These are phyloP conservation scores for Chaetorhynchus papuensis DNA, from an alignment of 2,113 vertebrate genomes.

Conservation along the genomic window DNA sequence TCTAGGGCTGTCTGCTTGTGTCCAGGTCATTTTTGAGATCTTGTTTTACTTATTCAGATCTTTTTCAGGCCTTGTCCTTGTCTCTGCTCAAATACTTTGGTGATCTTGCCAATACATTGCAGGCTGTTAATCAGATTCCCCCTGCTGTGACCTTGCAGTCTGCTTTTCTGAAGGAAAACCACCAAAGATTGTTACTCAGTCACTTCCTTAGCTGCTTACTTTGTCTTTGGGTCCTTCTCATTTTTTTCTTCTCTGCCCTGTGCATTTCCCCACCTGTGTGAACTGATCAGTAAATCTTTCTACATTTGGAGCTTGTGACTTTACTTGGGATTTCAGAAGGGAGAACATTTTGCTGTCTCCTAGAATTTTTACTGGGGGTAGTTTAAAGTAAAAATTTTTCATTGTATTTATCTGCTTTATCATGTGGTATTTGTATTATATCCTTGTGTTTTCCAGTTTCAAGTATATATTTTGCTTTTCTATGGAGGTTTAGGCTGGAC, in stretches of 20 bases:
- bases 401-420: neutral
- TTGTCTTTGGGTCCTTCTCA: neutral
- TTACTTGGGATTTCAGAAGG: neutral
- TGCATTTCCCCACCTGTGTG: neutral
- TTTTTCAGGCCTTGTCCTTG: neutral
- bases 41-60: neutral
- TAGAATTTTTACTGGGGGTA: neutral
- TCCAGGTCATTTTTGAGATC: neutral
- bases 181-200: neutral
- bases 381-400: neutral
- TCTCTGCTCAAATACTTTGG: neutral
- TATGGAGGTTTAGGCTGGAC: neutral
- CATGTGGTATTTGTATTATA: neutral
- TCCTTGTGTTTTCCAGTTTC: neutral
- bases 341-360: neutral
- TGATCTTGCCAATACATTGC: neutral
- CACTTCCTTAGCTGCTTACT: neutral
- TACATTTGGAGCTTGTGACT: neutral
- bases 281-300: neutral
- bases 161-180: neutral
- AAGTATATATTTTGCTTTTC: neutral
- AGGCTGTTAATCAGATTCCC: neutral
- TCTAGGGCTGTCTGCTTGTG: neutral
- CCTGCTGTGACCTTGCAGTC: neutral
- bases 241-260: neutral